Conservation (phyloP, 2,113 vertebrate species). For the Anas platyrhynchos region DNA sequence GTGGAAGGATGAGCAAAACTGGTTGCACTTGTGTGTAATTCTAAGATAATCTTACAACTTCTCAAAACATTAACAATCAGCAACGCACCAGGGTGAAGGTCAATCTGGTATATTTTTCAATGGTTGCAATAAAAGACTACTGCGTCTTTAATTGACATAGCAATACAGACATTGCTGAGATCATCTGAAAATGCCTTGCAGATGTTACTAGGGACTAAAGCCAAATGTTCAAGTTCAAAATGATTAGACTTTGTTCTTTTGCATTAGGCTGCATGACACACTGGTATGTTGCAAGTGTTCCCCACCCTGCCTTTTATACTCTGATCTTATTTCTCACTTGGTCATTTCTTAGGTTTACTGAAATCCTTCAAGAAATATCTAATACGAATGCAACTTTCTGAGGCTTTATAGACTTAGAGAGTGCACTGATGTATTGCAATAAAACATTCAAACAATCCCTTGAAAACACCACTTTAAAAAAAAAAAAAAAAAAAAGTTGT, state of each 20-base stretch:
- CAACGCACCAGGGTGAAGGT: too few species aligned
- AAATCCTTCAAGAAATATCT: not conserved
- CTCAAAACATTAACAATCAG: not conserved
- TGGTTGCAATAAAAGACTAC: constrained; percentile 3
- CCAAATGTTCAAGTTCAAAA: constrained; percentile 37
- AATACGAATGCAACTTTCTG: not conserved
- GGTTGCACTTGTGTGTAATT: not conserved
- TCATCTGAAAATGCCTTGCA: constrained; percentile 61
- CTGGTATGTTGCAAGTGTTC: constrained; percentile 33
- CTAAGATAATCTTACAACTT: not conserved
- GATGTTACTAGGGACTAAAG: constrained; percentile 56
- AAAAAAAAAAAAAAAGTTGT: not conserved
- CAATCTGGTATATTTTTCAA: not conserved
- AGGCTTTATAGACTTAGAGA: not conserved
- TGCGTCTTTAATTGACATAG: not conserved
- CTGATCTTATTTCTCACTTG: not conserved
- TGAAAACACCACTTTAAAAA: not conserved
- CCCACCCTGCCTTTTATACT: not conserved
- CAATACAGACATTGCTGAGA: constrained; percentile 51
- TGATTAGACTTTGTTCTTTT: constrained; percentile 43
- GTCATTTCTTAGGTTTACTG: not conserved
- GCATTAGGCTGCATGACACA: not conserved
- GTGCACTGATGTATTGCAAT: not conserved
- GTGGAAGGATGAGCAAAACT: not conserved
- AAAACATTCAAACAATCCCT: not conserved